Percentiles rank a stretch among this genome's conserved stretches.
Evolutionary conservation across 1,140 invertebrate species (phyloP).

Genomic region (Aphelenchoides avenae): DNA sequence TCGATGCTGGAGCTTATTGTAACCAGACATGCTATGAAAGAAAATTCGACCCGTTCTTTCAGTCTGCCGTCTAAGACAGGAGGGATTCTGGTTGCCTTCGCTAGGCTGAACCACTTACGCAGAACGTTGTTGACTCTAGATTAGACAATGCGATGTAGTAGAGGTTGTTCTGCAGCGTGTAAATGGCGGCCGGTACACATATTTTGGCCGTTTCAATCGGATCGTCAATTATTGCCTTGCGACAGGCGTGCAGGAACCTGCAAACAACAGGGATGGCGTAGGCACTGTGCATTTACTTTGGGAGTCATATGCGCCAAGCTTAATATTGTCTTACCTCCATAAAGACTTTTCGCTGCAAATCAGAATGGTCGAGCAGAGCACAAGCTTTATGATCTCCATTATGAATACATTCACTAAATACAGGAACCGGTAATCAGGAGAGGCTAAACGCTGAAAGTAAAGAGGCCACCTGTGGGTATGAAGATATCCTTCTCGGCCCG

Average conservation of each 20-base stretch:
- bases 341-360: conserved; percentile 29
- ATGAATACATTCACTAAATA: conserved; percentile 35
- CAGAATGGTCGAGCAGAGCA: conserved; percentile 36
- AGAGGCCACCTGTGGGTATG: conserved; percentile 32
- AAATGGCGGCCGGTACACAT: conserved; percentile 36
- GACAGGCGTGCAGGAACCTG: conserved; percentile 26
- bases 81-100: too few species aligned
- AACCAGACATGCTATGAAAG: too few species aligned
- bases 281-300: not conserved
- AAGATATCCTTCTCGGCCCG: conserved; percentile 36
- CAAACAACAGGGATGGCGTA: not conserved
- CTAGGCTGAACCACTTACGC: too few species aligned
- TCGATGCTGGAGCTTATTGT: too few species aligned
- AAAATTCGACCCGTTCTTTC: not conserved
- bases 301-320: conserved; percentile 4
- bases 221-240: conserved; percentile 30
- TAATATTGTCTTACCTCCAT: conserved; percentile 11
- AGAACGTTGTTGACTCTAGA: conserved; percentile 47
- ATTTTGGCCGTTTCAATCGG: conserved; percentile 36
- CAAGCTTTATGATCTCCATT: conserved; percentile 45
- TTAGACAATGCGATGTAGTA: conserved; percentile 46
- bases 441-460: not conserved
- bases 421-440: not conserved
- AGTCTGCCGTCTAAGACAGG: not conserved
- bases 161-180: conserved; percentile 43